Percentiles rank a stretch among this genome's conserved stretches.
Evolutionary conservation across 2,113 vertebrate genomes (phyloP).

Genomic region (Girardinichthys multiradiatus): DNA sequence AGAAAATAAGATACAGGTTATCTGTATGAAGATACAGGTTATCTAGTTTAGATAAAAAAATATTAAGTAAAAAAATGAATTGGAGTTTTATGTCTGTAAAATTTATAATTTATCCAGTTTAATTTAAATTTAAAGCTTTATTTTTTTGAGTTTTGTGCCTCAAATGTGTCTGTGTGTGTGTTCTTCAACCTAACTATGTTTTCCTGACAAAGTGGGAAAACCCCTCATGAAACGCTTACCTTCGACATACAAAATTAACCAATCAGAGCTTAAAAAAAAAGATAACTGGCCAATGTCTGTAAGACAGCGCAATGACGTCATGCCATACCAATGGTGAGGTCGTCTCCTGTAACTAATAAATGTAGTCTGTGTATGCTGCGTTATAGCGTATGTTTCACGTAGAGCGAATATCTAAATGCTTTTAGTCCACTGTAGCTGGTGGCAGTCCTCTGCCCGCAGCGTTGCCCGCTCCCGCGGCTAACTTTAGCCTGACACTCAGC

Average conservation of each 20-base stretch:
- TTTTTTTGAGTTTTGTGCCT: background rate
- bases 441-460: constrained; percentile 50
- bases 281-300: constrained; percentile 41
- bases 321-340: constrained; percentile 29
- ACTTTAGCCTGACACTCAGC: constrained; percentile 52
- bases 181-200: constrained; percentile 69
- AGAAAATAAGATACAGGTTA: no score
- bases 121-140: background rate
- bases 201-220: constrained; percentile 69
- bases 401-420: constrained; percentile 36
- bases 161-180: background rate
- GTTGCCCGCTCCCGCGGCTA: constrained; percentile 29
- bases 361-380: constrained; percentile 43
- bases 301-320: constrained; percentile 13
- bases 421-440: constrained; percentile 12
- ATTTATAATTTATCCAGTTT: background rate
- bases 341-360: constrained; percentile 75
- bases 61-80: background rate
- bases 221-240: constrained; percentile 62
- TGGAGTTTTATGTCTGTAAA: no score
- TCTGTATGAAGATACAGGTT: no score
- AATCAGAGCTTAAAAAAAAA: constrained; percentile 44
- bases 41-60: background rate
- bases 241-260: constrained; percentile 39
- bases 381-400: constrained; percentile 38